These are phyloP conservation scores for Aldrovandia affinis DNA, from an alignment of 2,797 vertebrate genomes.

Conservation along the genomic window DNA sequence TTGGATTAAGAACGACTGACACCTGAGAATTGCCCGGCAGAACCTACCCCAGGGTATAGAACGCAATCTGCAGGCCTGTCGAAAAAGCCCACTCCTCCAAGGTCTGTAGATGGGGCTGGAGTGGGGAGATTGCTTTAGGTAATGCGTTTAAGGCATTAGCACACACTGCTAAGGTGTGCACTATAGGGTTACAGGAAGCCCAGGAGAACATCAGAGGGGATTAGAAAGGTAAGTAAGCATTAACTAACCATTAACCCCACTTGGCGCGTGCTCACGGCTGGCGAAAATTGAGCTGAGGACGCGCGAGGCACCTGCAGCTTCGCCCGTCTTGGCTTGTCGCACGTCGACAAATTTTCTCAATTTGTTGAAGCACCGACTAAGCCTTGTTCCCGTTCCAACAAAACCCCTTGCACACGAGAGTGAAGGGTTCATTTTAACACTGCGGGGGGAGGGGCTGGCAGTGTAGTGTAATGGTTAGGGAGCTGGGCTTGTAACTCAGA, in stretches of 20 bases:
- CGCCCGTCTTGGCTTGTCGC: too few relatives aligned
- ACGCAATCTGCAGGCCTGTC: neutral
- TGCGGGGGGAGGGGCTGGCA: too few relatives aligned
- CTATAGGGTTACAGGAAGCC: conserved; percentile 22
- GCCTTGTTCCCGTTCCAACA: too few relatives aligned
- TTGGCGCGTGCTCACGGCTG: neutral
- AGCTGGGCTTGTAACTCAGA: too few relatives aligned
- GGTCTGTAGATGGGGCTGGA: neutral
- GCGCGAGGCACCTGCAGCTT: neutral
- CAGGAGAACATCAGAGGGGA: neutral
- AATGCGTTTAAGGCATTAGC: neutral
- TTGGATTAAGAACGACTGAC: conserved; percentile 4
- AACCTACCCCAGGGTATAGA: neutral
- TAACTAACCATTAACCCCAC: conserved; percentile 24
- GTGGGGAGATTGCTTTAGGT: neutral
- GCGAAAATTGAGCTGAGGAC: neutral
- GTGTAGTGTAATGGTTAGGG: too few relatives aligned
- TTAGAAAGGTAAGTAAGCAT: conserved; percentile 21
- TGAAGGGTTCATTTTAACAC: too few relatives aligned
- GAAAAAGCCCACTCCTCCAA: neutral
- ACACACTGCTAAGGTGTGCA: neutral
- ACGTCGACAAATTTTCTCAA: too few relatives aligned
- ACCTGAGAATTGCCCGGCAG: neutral
- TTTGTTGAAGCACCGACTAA: neutral
- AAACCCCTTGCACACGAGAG: too few relatives aligned